phyloP scores from a whole-genome alignment of 2,797 vertebrate genomes.

The Danio jaintianensis region DNA sequence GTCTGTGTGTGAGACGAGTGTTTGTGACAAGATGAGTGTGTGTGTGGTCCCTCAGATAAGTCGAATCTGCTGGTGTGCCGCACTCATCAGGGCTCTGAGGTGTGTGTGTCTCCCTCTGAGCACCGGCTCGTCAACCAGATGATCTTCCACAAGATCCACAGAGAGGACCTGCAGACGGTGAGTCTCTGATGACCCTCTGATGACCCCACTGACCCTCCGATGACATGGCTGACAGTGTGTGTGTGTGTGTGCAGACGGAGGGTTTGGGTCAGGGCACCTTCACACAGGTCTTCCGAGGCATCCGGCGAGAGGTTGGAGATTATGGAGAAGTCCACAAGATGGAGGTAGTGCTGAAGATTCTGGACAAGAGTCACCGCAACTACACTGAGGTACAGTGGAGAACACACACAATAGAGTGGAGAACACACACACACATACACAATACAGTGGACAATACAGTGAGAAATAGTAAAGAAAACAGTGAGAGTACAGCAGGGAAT shows the following conservation, averaged over 20 bases:
- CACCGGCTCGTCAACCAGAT: slow-evolving; percentile 94
- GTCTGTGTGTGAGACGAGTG: no score
- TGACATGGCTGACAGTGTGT: no score
- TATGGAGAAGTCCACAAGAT: slow-evolving; percentile 92
- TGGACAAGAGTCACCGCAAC: slow-evolving; percentile 93
- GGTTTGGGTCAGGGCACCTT: slow-evolving; percentile 95
- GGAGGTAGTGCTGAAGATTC: slow-evolving; percentile 91
- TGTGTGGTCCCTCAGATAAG: slow-evolving; percentile 81
- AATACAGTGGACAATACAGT: no score
- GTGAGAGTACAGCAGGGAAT: no score
- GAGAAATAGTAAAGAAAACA: no score
- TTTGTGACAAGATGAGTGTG: no score
- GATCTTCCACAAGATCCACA: slow-evolving; percentile 98
- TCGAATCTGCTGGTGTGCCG: slow-evolving; percentile 94
- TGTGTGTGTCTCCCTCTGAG: slow-evolving; percentile 82
- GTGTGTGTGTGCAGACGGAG: slow-evolving; percentile 78
- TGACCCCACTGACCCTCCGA: neutral
- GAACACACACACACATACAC: no score
- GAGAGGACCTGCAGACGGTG: slow-evolving; percentile 92
- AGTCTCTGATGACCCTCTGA: slow-evolving; percentile 65
- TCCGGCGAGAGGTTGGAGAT: slow-evolving; percentile 90
- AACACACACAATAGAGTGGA: no score
- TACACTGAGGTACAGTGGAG: slow-evolving; percentile 85
- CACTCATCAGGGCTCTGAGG: slow-evolving; percentile 84
- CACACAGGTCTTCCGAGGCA: slow-evolving; percentile 93